These are phyloP conservation scores for Oeneis ivallda DNA, from an alignment of 2,888 invertebrate species.

Conservation along the genomic window DNA sequence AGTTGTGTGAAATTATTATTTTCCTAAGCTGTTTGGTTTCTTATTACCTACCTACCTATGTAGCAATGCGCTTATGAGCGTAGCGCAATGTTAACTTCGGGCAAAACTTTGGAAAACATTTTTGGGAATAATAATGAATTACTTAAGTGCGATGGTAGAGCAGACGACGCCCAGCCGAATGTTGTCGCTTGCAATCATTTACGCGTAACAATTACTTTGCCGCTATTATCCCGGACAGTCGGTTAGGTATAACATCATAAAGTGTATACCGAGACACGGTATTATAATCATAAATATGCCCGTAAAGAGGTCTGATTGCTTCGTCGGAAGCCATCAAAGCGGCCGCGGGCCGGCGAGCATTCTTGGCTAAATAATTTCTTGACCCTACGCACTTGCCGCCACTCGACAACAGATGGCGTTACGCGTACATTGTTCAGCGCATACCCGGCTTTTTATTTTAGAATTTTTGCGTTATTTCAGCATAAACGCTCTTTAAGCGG, in stretches of 20 bases:
- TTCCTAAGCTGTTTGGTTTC: slow-evolving; percentile 21
- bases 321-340: slow-evolving; percentile 80
- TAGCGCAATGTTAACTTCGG: too few relatives aligned
- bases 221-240: slow-evolving; percentile 65
- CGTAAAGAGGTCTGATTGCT: slow-evolving; percentile 80
- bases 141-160: slow-evolving; percentile 29
- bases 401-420: slow-evolving; percentile 78
- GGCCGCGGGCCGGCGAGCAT: slow-evolving; percentile 69
- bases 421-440: slow-evolving; percentile 66
- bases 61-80: not conserved
- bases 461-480: slow-evolving; percentile 70
- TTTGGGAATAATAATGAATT: slow-evolving; percentile 23
- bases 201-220: slow-evolving; percentile 69
- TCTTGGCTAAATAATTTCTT: slow-evolving; percentile 69
- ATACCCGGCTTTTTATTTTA: slow-evolving; percentile 63
- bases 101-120: too few relatives aligned
- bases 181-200: slow-evolving; percentile 52
- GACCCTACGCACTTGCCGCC: slow-evolving; percentile 65
- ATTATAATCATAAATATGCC: slow-evolving; percentile 81
- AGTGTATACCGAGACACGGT: slow-evolving; percentile 77
- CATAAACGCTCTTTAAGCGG: slow-evolving; percentile 74
- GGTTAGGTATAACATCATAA: slow-evolving; percentile 77
- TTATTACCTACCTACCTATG: slow-evolving; percentile 37
- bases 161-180: slow-evolving; percentile 30
- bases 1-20: slow-evolving; percentile 13